Evolutionary conservation across 1,140 invertebrate species (phyloP).

Genomic region (Drosophila tristis): DNA sequence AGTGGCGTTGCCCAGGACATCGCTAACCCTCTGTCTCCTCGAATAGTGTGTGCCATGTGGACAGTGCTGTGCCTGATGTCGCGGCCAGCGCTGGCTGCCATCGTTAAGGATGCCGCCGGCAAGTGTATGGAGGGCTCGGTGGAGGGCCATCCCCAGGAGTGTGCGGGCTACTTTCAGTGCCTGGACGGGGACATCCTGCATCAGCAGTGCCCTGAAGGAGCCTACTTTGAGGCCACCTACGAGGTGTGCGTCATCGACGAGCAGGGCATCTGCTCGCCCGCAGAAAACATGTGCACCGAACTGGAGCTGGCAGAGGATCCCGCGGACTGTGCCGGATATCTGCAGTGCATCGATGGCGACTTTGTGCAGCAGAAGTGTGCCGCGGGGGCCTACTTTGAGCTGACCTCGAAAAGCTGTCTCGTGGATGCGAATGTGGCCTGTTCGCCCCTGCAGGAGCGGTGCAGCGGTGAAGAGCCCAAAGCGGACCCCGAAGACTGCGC

Average conservation of each 20-base stretch:
- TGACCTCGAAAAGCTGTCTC: slow-evolving; percentile 7
- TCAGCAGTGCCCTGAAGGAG: slow-evolving; percentile 30
- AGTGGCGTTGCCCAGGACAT: background rate
- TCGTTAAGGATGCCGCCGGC: background rate
- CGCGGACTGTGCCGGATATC: slow-evolving; percentile 7
- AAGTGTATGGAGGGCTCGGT: slow-evolving; percentile 46
- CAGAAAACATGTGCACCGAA: slow-evolving; percentile 8
- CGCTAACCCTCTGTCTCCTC: background rate
- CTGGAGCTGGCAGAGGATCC: slow-evolving; percentile 9
- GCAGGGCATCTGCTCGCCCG: slow-evolving; percentile 10
- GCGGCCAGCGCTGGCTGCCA: background rate
- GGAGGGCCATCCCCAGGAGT: slow-evolving; percentile 30
- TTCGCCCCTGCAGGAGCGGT: background rate
- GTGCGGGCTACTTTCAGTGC: slow-evolving; percentile 52
- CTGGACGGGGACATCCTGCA: slow-evolving; percentile 25
- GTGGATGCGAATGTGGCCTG: slow-evolving; percentile 23
- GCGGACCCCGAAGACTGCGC: slow-evolving; percentile 1
- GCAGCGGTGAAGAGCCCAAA: slow-evolving; percentile 1
- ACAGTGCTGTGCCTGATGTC: slow-evolving; percentile 1
- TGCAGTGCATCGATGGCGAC: slow-evolving; percentile 13
- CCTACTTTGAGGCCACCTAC: slow-evolving; percentile 41
- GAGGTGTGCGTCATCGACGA: slow-evolving; percentile 55
- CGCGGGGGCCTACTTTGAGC: slow-evolving; percentile 26
- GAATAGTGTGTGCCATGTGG: slow-evolving; percentile 16
- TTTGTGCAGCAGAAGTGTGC: slow-evolving; percentile 8